Evolutionary conservation across 1,140 invertebrate genomes (phyloP).

Genomic region (Papilio helenus): DNA sequence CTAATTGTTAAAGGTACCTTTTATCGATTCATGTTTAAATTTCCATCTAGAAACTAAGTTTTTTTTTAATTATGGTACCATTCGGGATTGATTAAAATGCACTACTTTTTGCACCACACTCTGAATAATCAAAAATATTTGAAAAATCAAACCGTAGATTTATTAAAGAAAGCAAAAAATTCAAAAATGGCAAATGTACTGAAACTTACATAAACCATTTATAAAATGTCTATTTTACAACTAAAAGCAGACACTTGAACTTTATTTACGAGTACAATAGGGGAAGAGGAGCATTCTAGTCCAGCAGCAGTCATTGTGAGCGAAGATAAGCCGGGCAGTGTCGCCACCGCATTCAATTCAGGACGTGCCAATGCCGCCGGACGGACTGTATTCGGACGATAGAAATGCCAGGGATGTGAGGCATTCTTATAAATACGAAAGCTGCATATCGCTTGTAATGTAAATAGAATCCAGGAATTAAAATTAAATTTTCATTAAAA

Average conservation of each 20-base stretch:
- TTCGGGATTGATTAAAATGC: too few relatives aligned
- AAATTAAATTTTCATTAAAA: constrained; percentile 1
- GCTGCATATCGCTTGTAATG: background rate
- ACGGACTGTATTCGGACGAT: constrained; percentile 7
- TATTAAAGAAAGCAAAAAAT: background rate
- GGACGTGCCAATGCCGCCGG: constrained; percentile 20
- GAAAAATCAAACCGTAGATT: too few relatives aligned
- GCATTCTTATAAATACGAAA: constrained; percentile 16
- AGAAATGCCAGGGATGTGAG: constrained; percentile 21
- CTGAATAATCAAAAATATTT: too few relatives aligned
- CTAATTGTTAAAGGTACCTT: background rate
- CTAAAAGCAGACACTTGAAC: constrained; percentile 7
- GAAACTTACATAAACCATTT: background rate
- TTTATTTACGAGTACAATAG: constrained; percentile 10
- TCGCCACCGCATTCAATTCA: constrained; percentile 20
- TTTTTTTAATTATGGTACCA: too few relatives aligned
- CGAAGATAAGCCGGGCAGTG: constrained; percentile 24
- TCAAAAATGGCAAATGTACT: background rate
- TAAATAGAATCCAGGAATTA: background rate
- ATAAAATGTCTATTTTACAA: background rate
- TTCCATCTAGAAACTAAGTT: too few relatives aligned
- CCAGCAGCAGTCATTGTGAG: constrained; percentile 20
- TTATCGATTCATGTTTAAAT: too few relatives aligned
- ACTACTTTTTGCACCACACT: too few relatives aligned
- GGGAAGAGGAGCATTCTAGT: constrained; percentile 3